phyloP scores from a whole-genome alignment of 2,113 vertebrate genomes.

The Turdus rufiventris region DNA sequence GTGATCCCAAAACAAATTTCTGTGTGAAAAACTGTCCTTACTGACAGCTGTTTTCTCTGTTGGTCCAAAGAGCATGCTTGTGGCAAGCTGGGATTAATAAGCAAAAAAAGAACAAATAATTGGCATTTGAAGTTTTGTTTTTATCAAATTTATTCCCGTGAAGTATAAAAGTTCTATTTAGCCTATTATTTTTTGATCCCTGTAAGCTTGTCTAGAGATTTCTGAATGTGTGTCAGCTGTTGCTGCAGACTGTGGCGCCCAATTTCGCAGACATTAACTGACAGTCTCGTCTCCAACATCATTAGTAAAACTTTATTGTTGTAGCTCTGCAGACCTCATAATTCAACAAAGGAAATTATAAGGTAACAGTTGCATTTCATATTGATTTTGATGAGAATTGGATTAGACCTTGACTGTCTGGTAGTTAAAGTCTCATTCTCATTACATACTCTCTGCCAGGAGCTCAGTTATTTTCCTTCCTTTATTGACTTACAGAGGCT shows the following conservation, averaged over 20 bases:
- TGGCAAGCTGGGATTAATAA: background rate
- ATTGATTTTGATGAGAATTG: conserved; percentile 18
- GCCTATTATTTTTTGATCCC: background rate
- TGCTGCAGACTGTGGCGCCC: background rate
- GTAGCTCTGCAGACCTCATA: background rate
- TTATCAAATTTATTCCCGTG: background rate
- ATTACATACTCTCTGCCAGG: background rate
- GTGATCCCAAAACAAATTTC: background rate
- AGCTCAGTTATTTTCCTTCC: background rate
- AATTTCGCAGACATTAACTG: background rate
- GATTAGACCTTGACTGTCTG: background rate
- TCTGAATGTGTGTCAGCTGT: background rate
- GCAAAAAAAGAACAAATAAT: background rate
- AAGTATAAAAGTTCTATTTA: background rate
- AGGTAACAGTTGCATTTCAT: background rate
- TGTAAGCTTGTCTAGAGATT: background rate
- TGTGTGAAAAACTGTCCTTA: background rate
- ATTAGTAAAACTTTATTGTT: background rate
- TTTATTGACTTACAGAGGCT: background rate
- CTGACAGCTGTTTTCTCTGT: background rate
- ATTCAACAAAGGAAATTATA: background rate
- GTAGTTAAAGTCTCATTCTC: background rate
- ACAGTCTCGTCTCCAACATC: background rate
- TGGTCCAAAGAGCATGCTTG: background rate
- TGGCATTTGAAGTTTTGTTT: background rate